These are phyloP conservation scores for Carabus problematicus DNA, from an alignment of 2,888 invertebrate genomes.

Conservation along the genomic window DNA sequence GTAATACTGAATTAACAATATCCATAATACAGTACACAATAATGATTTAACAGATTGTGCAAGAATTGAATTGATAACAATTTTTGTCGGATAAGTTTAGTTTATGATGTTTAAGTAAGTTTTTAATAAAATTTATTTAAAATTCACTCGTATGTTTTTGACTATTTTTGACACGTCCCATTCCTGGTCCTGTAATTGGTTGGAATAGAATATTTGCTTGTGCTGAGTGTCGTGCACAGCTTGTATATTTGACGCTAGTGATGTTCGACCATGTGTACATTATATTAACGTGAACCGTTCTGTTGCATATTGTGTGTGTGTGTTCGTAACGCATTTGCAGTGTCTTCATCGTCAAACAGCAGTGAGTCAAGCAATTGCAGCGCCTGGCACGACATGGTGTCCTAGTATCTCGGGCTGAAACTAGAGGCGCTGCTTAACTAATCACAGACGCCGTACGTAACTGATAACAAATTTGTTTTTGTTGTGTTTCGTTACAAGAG, in stretches of 20 bases:
- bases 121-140: slow-evolving; percentile 7
- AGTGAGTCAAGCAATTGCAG: slow-evolving; percentile 63
- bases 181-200: not conserved
- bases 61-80: not conserved
- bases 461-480: not conserved
- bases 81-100: not conserved
- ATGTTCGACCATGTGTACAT: too few relatives aligned
- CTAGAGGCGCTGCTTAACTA: slow-evolving; percentile 11
- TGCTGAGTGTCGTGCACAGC: not conserved
- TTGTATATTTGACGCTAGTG: not conserved
- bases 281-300: too few relatives aligned
- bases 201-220: not conserved
- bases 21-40: not conserved
- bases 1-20: not conserved
- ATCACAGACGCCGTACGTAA: slow-evolving; percentile 3
- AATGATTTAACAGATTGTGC: not conserved
- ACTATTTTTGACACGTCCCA: not conserved
- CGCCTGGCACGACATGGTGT: slow-evolving; percentile 66
- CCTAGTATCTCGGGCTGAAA: slow-evolving; percentile 61
- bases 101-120: not conserved
- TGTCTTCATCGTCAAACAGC: slow-evolving; percentile 58
- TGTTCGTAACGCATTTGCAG: slow-evolving; percentile 46
- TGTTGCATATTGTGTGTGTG: slow-evolving; percentile 26
- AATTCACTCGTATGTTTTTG: not conserved
- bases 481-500: not conserved